Base-by-base conservation (phyloP, 37 sponge, comb jelly and placozoan species). In the Bolinopsis microptera region DNA sequence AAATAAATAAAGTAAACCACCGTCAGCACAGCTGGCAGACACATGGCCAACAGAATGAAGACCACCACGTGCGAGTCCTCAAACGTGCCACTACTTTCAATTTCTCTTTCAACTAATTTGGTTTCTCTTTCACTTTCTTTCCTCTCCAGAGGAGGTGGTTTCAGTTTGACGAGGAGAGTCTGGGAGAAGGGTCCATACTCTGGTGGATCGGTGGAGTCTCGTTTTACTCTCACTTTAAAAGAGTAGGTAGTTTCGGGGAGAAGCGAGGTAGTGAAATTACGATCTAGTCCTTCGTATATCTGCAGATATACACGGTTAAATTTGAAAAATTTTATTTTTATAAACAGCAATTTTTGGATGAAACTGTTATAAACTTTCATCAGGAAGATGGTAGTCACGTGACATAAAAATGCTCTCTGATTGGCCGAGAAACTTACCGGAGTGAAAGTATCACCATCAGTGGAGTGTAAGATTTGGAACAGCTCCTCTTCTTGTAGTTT, bases 181-280 rank as follows among this genome's bases (percentile, higher is more conserved):
- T 77, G 80, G 36, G 80, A 77, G 80, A 34, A 34, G 1, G 80
- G 80, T 5, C 80, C 80, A 77, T 1, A 77, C 21, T 27, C 27
- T 30, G 74, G 74, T 23, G 74, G 22, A 21, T 3, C 3, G 74
- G 22, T n/a, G 37, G 80, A 32, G 36, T 77, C 80, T 32, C 80
- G 80, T 77, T 77, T 77, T 13, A 77, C 80, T 18, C 80, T 34
- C 0, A 77, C 80, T 77, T 77, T 77, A 36, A 77, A 77, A 8
- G 80, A 77, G 35, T 13, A 16, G 27, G 80, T 34, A 32, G 80
- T 33, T 34, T 77, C 80, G 3, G 80, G 9, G 1, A 16, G 80
- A 0, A 77, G 35, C 0, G 36, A 16, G 3, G 80, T 35, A 36
- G 35, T 32, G 80, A 21, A 34, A 21, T 27, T 16, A 35, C 32